Conservation (phyloP, 2,797 vertebrate genomes). For the Amniataba percoides region DNA sequence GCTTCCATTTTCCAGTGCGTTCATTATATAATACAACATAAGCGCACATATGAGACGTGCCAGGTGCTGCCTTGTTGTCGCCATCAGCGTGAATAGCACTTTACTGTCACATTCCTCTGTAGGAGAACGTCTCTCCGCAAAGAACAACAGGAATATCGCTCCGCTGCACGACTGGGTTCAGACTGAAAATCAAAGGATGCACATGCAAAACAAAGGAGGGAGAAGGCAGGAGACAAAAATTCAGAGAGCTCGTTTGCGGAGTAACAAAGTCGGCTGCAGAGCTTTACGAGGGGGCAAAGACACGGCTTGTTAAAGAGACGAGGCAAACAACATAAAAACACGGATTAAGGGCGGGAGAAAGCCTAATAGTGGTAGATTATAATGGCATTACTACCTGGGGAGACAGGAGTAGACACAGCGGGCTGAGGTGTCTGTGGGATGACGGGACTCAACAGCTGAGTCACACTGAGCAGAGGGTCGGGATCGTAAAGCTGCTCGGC, state of each 20-base stretch:
- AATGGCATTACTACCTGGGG: constrained; percentile 65
- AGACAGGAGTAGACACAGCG: constrained; percentile 49
- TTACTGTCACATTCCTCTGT: neutral
- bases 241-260: constrained; percentile 15
- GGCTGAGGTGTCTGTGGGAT: constrained; percentile 63
- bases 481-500: constrained; percentile 57
- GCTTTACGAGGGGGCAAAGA: constrained; percentile 29
- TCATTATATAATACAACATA: constrained; percentile 18
- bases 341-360: constrained; percentile 56
- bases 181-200: constrained; percentile 11
- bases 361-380: constrained; percentile 63
- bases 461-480: constrained; percentile 58
- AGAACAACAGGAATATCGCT: neutral
- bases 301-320: constrained; percentile 21
- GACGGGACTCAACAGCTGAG: constrained; percentile 61
- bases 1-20: constrained; percentile 26
- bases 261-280: constrained; percentile 17
- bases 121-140: constrained; percentile 1
- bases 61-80: constrained; percentile 24
- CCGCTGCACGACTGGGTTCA: constrained; percentile 11
- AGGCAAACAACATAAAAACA: constrained; percentile 59
- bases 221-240: neutral
- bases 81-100: constrained; percentile 7
- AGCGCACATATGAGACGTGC: constrained; percentile 8
- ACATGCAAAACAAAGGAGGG: neutral